Conservation (phyloP, 2,797 vertebrate genomes). For the Acipenser oxyrinchus region DNA sequence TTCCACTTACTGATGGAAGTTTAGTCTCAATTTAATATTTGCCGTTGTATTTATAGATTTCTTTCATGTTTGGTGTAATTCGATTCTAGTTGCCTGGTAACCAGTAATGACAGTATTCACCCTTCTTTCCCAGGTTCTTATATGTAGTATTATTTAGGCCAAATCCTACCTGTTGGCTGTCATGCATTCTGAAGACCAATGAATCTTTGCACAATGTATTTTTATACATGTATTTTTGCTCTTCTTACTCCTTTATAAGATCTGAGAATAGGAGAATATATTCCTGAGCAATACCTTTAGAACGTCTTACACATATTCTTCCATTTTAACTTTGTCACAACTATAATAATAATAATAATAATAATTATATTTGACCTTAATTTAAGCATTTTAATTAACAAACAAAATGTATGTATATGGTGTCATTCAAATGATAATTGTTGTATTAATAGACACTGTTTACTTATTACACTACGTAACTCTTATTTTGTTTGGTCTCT, state of each 20-base stretch:
- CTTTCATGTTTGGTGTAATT: slow-evolving; percentile 16
- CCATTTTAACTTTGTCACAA: too few species aligned
- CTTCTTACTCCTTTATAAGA: too few species aligned
- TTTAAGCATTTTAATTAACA: slow-evolving; percentile 18
- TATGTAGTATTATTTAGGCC: slow-evolving; percentile 7
- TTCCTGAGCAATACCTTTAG: too few species aligned
- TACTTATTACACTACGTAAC: neutral
- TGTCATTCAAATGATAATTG: slow-evolving; percentile 3
- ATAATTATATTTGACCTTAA: too few species aligned
- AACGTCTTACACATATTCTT: too few species aligned
- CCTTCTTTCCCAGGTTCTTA: slow-evolving; percentile 23
- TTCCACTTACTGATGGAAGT: slow-evolving; percentile 23
- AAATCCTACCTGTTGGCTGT: slow-evolving; percentile 3
- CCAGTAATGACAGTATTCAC: slow-evolving; percentile 22
- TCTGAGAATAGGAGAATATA: too few species aligned
- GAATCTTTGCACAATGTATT: slow-evolving; percentile 23
- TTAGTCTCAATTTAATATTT: slow-evolving; percentile 26
- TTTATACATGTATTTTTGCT: slow-evolving; percentile 25
- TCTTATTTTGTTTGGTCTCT: slow-evolving; percentile 1
- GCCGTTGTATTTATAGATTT: slow-evolving; percentile 3
- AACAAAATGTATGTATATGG: slow-evolving; percentile 21
- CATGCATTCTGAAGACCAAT: slow-evolving; percentile 15
- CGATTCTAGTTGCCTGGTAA: slow-evolving; percentile 25
- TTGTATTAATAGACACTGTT: slow-evolving; percentile 13
- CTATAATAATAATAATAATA: too few species aligned